Base-by-base conservation (phyloP, 1,140 invertebrate genomes). In the Pachyrhynchus sulphureomaculatus region DNA sequence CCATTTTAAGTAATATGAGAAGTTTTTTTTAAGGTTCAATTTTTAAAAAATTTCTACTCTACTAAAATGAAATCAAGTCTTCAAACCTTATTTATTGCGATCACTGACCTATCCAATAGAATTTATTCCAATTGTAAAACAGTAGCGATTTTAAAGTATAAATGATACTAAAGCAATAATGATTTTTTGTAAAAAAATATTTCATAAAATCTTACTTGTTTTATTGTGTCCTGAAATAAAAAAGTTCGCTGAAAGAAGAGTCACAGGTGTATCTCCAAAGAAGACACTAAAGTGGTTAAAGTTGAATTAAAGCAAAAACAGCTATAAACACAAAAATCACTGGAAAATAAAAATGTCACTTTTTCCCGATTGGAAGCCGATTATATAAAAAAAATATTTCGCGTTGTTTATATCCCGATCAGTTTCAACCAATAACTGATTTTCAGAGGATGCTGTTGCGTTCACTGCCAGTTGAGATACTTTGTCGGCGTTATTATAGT, bases 401-500 rank as follows among this genome's bases (percentile, higher is more conserved):
- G 45, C 45, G 45, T 23, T 18, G 13, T 48, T 18, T 15, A 36
- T 52, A 54, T 54, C 23, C 52, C 24, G 52, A 17, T 41, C 18
- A 21, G 17, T 54, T 51, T 51, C 48, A 51, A 32, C 29, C 51
- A 41, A 54, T 54, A 9, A 29, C 26, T 29, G 26, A 29, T 29
- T 29, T 55, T 48, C 54, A 48, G 41, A 37, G 47, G 56, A 58
- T 58, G 56, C 56, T 58, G 56, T 49, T 17, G 44, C 56, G 44
- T 49, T 49, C 56, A 58, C 56, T 58, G 56, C 18, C 56, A 33
- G 33, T 58, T 32, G 44, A 41, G 44, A 58, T 58, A 58, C 44
- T 58, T 58, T 58, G 56, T 56, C 56, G 56, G 44, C 39, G 56
- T 58, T 58, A 48, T 58, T 58, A 58, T 58, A 58, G 56, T 49